Evolutionary conservation across 2,797 vertebrate genomes (phyloP).

Genomic region (Rhadinocentrus ornatus): DNA sequence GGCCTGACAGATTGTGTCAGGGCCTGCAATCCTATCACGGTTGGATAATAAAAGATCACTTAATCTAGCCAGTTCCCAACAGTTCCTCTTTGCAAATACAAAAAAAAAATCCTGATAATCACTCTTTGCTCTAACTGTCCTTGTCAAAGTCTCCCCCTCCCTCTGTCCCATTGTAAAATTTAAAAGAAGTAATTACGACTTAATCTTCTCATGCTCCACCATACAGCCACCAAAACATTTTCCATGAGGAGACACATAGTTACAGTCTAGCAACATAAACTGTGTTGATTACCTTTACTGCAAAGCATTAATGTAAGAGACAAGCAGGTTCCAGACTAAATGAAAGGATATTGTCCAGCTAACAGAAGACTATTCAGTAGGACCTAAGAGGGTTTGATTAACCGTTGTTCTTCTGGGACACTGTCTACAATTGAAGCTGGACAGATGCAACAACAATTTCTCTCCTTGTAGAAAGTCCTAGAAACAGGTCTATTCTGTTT

Average conservation of each 20-base stretch:
- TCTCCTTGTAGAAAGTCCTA: constrained; percentile 66
- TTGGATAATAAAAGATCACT: constrained; percentile 77
- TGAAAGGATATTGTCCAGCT: constrained; percentile 61
- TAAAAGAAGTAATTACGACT: constrained; percentile 75
- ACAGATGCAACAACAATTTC: constrained; percentile 47
- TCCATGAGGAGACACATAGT: constrained; percentile 44
- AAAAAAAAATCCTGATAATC: constrained; percentile 44
- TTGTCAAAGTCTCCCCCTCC: constrained; percentile 62
- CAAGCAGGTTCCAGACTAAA: constrained; percentile 57
- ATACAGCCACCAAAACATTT: constrained; percentile 64
- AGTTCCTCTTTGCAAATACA: constrained; percentile 52
- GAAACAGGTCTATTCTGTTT: constrained; percentile 27
- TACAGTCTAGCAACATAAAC: constrained; percentile 58
- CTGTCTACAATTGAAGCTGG: constrained; percentile 34
- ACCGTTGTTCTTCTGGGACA: constrained; percentile 54
- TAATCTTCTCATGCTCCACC: constrained; percentile 67
- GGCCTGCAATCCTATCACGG: constrained; percentile 70
- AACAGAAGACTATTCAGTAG: constrained; percentile 73
- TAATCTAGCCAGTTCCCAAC: constrained; percentile 71
- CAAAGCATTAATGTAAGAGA: constrained; percentile 56
- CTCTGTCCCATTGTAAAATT: constrained; percentile 55
- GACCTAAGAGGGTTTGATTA: constrained; percentile 14
- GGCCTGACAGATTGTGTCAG: constrained; percentile 75
- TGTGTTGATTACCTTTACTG: constrained; percentile 65
- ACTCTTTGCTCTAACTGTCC: constrained; percentile 50